Conservation (phyloP, 2,797 vertebrate species). For the Oreortyx pictus region DNA sequence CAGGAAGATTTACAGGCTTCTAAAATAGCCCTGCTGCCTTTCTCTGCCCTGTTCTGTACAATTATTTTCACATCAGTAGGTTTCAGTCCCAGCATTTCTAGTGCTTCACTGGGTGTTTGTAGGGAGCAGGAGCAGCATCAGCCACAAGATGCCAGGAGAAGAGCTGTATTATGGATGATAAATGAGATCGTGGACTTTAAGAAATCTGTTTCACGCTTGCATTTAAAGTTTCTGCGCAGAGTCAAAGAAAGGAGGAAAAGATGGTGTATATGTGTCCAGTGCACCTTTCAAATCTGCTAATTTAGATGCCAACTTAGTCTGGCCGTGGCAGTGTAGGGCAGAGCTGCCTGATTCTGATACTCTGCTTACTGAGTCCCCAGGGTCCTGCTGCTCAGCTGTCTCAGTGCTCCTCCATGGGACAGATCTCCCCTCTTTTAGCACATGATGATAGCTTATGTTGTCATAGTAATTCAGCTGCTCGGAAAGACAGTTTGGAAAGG, state of each 20-base stretch:
- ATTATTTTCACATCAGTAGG: not conserved
- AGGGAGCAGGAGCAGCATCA: not conserved
- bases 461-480: not conserved
- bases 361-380: not conserved
- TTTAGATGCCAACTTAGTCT: conserved; percentile 30
- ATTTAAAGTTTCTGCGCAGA: conserved; percentile 2
- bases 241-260: not conserved
- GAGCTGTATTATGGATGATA: not conserved
- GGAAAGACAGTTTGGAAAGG: not conserved
- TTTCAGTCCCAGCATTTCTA: not conserved
- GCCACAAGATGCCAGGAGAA: not conserved
- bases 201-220: not conserved
- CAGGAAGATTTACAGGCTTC: not conserved
- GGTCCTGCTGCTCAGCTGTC: not conserved
- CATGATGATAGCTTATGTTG: not conserved
- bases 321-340: not conserved
- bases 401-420: not conserved
- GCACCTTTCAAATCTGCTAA: conserved; percentile 28
- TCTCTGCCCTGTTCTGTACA: not conserved
- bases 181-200: not conserved
- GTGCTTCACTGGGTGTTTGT: not conserved
- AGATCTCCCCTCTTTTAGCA: not conserved
- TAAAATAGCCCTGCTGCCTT: not conserved
- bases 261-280: not conserved
- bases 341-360: conserved; percentile 10